These are phyloP conservation scores for Trachythela sp. DNA, from an alignment of 64 coral and sea anemone species.

Conservation along the genomic window DNA sequence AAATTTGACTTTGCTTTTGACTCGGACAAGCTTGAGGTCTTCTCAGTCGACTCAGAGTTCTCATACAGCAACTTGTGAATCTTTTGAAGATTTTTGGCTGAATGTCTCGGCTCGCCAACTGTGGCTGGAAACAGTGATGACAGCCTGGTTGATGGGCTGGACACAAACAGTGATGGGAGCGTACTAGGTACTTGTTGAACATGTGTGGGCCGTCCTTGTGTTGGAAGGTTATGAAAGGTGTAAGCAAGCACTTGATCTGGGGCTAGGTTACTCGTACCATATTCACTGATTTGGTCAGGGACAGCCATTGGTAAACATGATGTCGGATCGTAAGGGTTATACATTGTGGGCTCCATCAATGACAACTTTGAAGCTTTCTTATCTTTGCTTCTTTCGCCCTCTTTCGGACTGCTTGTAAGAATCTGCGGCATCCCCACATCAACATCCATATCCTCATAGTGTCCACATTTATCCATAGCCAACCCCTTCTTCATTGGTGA, in stretches of 20 bases:
- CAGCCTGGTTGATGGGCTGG: background rate
- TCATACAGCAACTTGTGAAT: background rate
- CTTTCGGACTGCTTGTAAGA: background rate
- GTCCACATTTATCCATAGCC: background rate
- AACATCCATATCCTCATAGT: background rate
- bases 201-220: background rate
- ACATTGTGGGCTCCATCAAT: background rate
- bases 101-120: background rate
- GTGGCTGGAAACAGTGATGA: background rate
- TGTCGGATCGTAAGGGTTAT: background rate
- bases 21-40: background rate
- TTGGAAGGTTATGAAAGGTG: background rate
- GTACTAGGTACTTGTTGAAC: background rate
- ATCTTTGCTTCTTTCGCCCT: background rate
- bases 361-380: background rate
- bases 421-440: background rate
- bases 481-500: background rate
- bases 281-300: background rate
- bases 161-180: background rate
- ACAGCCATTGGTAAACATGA: background rate
- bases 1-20: background rate
- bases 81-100: background rate
- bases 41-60: background rate
- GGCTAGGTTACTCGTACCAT: background rate
- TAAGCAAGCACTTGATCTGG: constrained; percentile 6